phyloP scores from a whole-genome alignment of 2,113 vertebrate species.

The Percopsis transmontana region DNA sequence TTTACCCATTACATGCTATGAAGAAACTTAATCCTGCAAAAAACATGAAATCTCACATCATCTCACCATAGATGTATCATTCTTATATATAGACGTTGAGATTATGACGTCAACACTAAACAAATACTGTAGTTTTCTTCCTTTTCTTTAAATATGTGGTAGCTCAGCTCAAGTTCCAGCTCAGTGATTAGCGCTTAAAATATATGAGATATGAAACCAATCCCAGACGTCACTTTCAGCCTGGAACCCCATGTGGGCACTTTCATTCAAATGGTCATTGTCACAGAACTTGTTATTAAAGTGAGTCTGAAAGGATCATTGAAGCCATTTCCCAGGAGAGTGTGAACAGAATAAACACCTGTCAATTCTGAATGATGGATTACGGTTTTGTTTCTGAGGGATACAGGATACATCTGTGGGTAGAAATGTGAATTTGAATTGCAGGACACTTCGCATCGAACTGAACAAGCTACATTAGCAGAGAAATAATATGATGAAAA shows the following conservation, averaged over 20 bases:
- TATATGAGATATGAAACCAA: too few species aligned
- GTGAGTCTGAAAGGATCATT: slow-evolving; percentile 16
- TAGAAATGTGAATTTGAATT: slow-evolving; percentile 1
- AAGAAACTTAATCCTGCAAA: too few species aligned
- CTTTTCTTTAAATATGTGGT: too few species aligned
- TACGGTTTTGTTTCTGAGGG: slow-evolving; percentile 32
- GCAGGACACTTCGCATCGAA: background rate
- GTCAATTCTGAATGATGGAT: slow-evolving; percentile 43
- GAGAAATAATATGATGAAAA: background rate
- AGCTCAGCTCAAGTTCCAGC: too few species aligned
- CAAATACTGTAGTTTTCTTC: too few species aligned
- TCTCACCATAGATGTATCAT: too few species aligned
- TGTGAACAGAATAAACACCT: slow-evolving; percentile 13
- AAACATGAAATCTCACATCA: too few species aligned
- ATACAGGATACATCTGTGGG: slow-evolving; percentile 3
- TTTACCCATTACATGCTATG: too few species aligned
- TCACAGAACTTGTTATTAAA: slow-evolving; percentile 24
- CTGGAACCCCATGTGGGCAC: slow-evolving; percentile 3
- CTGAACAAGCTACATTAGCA: background rate
- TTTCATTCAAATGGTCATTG: slow-evolving; percentile 27
- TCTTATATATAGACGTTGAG: too few species aligned
- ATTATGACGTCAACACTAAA: too few species aligned
- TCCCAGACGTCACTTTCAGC: background rate
- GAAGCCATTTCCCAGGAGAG: slow-evolving; percentile 19
- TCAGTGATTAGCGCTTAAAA: too few species aligned